Base-by-base conservation (phyloP, 2,797 vertebrate genomes). In the Sciurus carolinensis region DNA sequence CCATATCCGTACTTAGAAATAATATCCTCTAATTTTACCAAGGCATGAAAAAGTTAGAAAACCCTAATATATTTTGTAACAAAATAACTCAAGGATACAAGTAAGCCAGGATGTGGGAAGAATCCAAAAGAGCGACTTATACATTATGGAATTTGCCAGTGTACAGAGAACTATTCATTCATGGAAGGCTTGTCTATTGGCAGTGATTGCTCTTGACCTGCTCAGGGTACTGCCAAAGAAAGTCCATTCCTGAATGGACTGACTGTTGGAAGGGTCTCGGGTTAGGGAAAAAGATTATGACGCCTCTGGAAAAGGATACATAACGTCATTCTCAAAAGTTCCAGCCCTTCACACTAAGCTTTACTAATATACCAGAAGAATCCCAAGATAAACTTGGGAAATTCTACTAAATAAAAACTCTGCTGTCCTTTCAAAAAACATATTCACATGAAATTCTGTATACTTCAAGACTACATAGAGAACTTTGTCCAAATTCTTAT, bases 401-500 rank as follows among this genome's bases (percentile, higher is more conserved):
- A 87, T 93, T 90, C 17, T 7, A 66, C n/a, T 90, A 77, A 84
- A 79, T 80, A 72, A 67, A 87, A 93, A 52, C 15, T 47, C 6
- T 39, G 9, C 30, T 88, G 7, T 92, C 26, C 22, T 88, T 96
- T 89, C 8, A 64, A 30, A 87, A 93, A 80, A 11, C 24, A 39
- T 50, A 82, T 62, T 85, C 36, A 39, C 1, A 62, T 39, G 59
- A 39, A 94, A 83, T 91, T 95, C 39, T 82, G 22, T 42, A 62
- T 62, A 81, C 13, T 33, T 91, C 54, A 64, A 73, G 33, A 94
- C 24, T 50, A 69, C 18, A 30, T 66, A 30, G 62, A 54, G 85
- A 92, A 24, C 62, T 97, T 92, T 92, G 33, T 93, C 81, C n/a
- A 87, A 93, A 83, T 13, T 85, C 28, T 77, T 59, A 76, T 82